These are phyloP conservation scores for Phenganax stokvisi DNA, from an alignment of 92 coral and sea anemone species.

Conservation along the genomic window DNA sequence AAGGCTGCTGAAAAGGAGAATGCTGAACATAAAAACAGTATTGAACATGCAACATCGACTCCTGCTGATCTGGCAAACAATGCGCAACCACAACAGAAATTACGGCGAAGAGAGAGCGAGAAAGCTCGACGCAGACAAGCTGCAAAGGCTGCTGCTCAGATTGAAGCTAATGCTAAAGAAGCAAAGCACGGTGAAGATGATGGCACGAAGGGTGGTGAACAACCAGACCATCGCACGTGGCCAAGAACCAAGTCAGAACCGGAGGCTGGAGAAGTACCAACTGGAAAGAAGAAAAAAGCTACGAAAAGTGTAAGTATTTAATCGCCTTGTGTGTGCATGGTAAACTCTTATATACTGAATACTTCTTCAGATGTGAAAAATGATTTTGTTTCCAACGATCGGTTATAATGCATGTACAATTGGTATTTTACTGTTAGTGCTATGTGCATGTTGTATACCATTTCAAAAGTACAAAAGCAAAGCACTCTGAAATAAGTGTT, in stretches of 20 bases:
- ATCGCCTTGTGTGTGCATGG: background rate
- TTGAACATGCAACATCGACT: slow-evolving; percentile 23
- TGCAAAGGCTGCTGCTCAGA: slow-evolving; percentile 33
- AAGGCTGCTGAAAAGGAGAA: slow-evolving; percentile 56
- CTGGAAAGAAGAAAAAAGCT: slow-evolving; percentile 37
- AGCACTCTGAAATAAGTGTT: no score
- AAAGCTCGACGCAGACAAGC: slow-evolving; percentile 37
- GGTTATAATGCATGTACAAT: no score
- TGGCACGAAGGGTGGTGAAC: background rate
- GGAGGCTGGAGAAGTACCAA: slow-evolving; percentile 15
- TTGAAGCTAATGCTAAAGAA: slow-evolving; percentile 32
- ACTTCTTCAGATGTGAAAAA: background rate
- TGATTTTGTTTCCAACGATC: background rate
- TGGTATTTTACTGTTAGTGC: no score
- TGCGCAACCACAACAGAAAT: slow-evolving; percentile 25
- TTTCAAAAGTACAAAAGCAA: no score
- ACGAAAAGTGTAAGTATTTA: slow-evolving; percentile 28
- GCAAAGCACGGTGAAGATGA: slow-evolving; percentile 7
- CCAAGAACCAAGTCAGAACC: slow-evolving; percentile 27
- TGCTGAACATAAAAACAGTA: slow-evolving; percentile 22
- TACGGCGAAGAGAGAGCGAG: slow-evolving; percentile 36
- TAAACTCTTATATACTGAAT: background rate
- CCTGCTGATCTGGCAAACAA: slow-evolving; percentile 17
- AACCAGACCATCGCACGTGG: slow-evolving; percentile 35
- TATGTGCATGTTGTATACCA: no score